Conservation (phyloP, 1,140 invertebrate genomes). For the Drosophila miranda region DNA sequence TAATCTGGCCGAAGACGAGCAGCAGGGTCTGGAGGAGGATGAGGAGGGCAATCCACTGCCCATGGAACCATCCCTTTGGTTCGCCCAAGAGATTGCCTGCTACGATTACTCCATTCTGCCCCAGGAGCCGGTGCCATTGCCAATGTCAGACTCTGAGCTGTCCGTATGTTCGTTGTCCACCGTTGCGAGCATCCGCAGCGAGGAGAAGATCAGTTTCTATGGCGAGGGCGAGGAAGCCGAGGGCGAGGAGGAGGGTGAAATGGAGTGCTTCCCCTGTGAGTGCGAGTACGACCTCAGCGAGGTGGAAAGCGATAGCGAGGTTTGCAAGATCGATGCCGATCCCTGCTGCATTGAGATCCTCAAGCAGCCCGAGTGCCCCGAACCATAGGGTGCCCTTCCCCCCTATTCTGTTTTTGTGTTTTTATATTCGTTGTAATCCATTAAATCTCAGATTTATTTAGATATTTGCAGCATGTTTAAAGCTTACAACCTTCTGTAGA, state of each 20-base stretch:
- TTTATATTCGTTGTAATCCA: conserved; percentile 13
- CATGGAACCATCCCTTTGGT: conserved; percentile 84
- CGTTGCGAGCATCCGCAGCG: conserved; percentile 39
- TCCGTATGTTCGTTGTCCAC: conserved; percentile 77
- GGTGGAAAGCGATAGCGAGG: conserved; percentile 52
- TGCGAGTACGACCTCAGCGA: conserved; percentile 61
- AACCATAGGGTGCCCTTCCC: conserved; percentile 20
- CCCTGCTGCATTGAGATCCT: conserved; percentile 74
- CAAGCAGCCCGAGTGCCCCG: conserved; percentile 50
- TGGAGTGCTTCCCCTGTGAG: conserved; percentile 68
- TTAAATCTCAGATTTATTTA: not conserved
- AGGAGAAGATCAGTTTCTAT: conserved; percentile 60
- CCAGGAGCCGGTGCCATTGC: conserved; percentile 85
- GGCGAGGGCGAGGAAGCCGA: conserved; percentile 79
- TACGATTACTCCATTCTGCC: conserved; percentile 87
- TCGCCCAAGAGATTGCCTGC: conserved; percentile 85
- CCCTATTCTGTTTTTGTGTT: conserved; percentile 1
- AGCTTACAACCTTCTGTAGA: too few species aligned
- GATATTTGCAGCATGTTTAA: too few species aligned
- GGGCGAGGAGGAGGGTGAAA: conserved; percentile 60
- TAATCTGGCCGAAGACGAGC: conserved; percentile 2
- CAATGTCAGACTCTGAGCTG: conserved; percentile 84
- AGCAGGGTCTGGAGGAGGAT: conserved; percentile 81
- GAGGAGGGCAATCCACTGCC: conserved; percentile 47
- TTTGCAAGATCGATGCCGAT: conserved; percentile 57